Base-by-base conservation (phyloP, 2,797 vertebrate species). In the Sebastiscus tertius region DNA sequence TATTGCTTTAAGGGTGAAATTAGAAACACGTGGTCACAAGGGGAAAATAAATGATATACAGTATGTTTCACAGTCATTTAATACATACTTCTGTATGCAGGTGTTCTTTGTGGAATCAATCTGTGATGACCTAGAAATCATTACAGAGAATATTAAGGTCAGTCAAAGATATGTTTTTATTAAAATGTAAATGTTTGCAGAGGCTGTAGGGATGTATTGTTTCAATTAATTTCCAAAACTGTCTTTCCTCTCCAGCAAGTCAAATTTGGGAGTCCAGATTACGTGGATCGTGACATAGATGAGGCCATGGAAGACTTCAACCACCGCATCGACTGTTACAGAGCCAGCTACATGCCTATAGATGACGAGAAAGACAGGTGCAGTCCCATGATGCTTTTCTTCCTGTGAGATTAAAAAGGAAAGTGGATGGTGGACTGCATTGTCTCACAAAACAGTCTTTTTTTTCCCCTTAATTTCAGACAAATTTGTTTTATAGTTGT, bases 181-280 rank as follows among this genome's bases (percentile, higher is more conserved):
- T 14, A 9, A 54, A 54, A 8, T 59, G 2, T 34, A 6, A 39
- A 46, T 31, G 18, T 75, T 67, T 52, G 18, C n/a, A 39, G 16
- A 16, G 0, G 26, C 0, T 59, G 8, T 62, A 34, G 1, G 3
- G 2, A 70, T 49, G 6, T 10, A 12, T 1, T 20, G 9, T 36
- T 55, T 13, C 4, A 14, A 5, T 34, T 13, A 6, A 69, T 67
- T 22, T 60, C 16, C 7, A 16, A 64, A 75, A 55, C 9, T 46
- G 2, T 31, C 8, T 74, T 75, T 77, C n/a, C 24, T 67, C 67
- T 75, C 3, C 69, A 98, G 97, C 96, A 98, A 96, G 97, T 99
- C 29, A 99, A 99, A 90, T 93, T 96, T 26, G 96, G 96, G 68
- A 98, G 98, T 91, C 98, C 97, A 3, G 97, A 99, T 91, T 99